These are phyloP conservation scores for Calliphora vomitoria DNA, from an alignment of 2,888 invertebrate species.

Conservation along the genomic window DNA sequence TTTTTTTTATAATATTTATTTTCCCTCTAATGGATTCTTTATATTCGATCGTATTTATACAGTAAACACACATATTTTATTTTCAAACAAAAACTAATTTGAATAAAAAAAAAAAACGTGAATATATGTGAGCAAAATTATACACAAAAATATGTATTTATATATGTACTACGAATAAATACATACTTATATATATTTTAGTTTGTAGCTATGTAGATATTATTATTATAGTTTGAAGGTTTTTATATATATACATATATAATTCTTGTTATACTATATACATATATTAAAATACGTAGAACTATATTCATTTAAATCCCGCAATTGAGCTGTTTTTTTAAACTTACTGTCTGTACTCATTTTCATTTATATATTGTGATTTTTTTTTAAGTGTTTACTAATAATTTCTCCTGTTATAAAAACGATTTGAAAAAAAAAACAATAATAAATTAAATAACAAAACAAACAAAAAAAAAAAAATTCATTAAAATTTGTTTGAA, in stretches of 20 bases:
- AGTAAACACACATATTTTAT: constrained; percentile 42
- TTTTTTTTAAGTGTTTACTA: constrained; percentile 13
- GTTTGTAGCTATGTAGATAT: not conserved
- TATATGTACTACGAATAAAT: not conserved
- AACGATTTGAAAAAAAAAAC: constrained; percentile 1
- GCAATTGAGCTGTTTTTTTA: constrained; percentile 1
- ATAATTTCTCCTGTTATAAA: constrained; percentile 3
- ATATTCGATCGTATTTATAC: constrained; percentile 40
- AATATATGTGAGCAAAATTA: constrained; percentile 18
- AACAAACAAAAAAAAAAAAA: constrained; percentile 3
- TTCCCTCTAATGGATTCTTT: constrained; percentile 52
- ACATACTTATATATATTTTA: constrained; percentile 6
- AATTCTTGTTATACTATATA: not conserved
- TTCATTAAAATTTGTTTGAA: not conserved
- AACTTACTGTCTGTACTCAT: not conserved
- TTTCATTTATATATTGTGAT: constrained; percentile 9
- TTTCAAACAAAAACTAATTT: constrained; percentile 55
- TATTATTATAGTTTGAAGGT: constrained; percentile 18
- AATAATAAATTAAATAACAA: constrained; percentile 12
- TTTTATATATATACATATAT: too few species aligned
- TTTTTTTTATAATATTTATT: constrained; percentile 16
- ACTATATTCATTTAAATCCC: not conserved
- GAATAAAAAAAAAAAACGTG: constrained; percentile 45
- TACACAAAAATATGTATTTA: not conserved
- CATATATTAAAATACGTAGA: not conserved